phyloP scores from a whole-genome alignment of 2,797 vertebrate genomes.

The Cuniculus paca region DNA sequence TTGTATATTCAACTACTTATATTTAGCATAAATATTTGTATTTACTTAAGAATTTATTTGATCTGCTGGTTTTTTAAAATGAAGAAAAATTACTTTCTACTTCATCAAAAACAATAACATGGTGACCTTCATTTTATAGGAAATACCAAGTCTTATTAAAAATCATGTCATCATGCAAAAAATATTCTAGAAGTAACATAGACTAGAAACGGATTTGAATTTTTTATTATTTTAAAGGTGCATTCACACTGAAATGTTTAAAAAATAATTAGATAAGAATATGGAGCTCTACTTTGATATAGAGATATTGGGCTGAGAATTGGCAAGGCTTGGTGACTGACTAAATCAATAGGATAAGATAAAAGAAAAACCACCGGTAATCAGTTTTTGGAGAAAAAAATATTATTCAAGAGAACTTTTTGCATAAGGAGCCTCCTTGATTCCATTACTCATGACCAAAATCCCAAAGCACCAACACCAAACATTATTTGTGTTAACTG shows the following conservation, averaged over 20 bases:
- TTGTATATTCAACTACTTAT: background rate
- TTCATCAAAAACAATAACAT: background rate
- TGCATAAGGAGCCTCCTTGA: background rate
- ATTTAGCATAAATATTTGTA: background rate
- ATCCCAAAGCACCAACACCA: background rate
- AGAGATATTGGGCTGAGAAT: background rate
- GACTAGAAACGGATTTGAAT: background rate
- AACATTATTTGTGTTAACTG: background rate
- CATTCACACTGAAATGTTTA: background rate
- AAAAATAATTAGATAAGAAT: background rate
- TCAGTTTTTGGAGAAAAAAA: background rate
- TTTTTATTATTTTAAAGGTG: background rate
- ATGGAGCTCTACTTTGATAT: background rate
- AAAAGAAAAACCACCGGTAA: background rate
- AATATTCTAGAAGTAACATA: background rate
- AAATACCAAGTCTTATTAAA: background rate
- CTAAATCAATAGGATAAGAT: background rate
- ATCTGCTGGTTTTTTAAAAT: background rate
- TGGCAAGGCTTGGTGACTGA: background rate
- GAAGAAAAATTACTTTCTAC: background rate
- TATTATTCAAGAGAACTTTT: constrained; percentile 41
- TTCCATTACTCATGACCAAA: background rate
- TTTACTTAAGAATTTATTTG: constrained; percentile 12
- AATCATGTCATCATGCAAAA: background rate
- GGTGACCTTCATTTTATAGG: background rate